Evolutionary conservation across 2,888 invertebrate species (phyloP).

Genomic region (Ypsolopha sequella): DNA sequence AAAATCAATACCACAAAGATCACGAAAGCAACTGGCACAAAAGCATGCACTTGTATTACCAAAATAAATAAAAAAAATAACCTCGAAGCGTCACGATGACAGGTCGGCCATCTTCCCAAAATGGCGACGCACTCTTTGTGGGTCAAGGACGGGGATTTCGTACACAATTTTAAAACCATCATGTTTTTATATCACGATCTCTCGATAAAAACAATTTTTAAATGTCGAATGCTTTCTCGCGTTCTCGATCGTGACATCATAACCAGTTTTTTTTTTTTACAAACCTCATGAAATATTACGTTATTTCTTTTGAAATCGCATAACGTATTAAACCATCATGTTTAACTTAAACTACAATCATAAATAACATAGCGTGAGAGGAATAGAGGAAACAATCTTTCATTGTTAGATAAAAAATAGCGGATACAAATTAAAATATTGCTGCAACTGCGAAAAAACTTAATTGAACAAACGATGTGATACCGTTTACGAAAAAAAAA

Average conservation of each 20-base stretch:
- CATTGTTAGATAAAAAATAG: neutral
- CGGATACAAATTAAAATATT: conserved; percentile 9
- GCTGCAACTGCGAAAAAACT: conserved; percentile 11
- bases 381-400: conserved; percentile 13
- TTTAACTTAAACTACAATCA: neutral
- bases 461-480: conserved; percentile 2
- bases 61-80: conserved; percentile 22
- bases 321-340: neutral
- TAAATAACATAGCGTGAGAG: conserved; percentile 7
- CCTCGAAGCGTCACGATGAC: conserved; percentile 43
- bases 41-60: conserved; percentile 8
- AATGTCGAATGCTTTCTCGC: conserved; percentile 24
- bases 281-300: conserved; percentile 6
- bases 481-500: conserved; percentile 6
- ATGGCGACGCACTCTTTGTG: conserved; percentile 41
- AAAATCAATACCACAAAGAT: conserved; percentile 7
- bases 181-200: neutral
- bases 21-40: conserved; percentile 9
- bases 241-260: conserved; percentile 12
- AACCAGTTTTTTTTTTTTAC: conserved; percentile 2
- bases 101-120: conserved; percentile 33
- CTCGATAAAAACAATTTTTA: conserved; percentile 10
- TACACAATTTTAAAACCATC: neutral
- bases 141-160: conserved; percentile 31
- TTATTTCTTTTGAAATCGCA: conserved; percentile 12